Conservation (phyloP, 1,140 invertebrate genomes). For the Elysia chlorotica region DNA sequence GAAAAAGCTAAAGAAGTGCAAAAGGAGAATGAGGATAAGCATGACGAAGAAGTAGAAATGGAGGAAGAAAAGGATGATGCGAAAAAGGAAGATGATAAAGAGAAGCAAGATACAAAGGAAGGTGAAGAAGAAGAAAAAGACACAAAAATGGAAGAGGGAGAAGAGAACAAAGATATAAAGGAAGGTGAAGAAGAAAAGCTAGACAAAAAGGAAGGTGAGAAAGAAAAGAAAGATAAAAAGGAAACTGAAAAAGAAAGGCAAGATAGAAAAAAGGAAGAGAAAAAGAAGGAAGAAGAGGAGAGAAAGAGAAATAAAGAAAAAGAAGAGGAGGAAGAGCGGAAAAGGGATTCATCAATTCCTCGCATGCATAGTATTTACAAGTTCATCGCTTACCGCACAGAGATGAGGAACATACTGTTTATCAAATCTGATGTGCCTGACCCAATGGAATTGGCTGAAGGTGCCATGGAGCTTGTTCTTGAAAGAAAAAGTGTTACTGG, state of each 20-base stretch:
- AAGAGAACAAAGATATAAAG: neutral
- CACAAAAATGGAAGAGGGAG: neutral
- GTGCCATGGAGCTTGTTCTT: constrained; percentile 15
- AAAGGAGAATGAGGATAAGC: neutral
- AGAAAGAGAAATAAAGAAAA: neutral
- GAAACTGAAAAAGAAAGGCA: neutral
- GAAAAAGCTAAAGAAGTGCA: too few species aligned
- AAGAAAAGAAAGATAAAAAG: neutral
- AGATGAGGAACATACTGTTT: constrained; percentile 18
- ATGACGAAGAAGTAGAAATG: neutral
- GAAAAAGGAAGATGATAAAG: neutral
- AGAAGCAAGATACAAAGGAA: neutral
- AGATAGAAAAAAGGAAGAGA: constrained; percentile 3
- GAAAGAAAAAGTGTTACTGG: neutral
- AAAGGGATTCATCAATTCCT: too few species aligned
- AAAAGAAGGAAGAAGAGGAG: neutral
- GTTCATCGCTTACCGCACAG: constrained; percentile 19
- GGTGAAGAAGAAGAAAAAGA: neutral
- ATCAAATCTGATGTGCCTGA: constrained; percentile 18
- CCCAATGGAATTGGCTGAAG: neutral
- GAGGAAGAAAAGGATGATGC: constrained; percentile 1
- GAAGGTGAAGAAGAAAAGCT: neutral
- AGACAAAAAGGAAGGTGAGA: neutral
- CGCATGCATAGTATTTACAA: constrained; percentile 13
- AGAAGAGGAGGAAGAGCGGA: neutral